These are phyloP conservation scores for Steatocranus sp. DNA, from an alignment of 2,797 vertebrate genomes.

Conservation along the genomic window DNA sequence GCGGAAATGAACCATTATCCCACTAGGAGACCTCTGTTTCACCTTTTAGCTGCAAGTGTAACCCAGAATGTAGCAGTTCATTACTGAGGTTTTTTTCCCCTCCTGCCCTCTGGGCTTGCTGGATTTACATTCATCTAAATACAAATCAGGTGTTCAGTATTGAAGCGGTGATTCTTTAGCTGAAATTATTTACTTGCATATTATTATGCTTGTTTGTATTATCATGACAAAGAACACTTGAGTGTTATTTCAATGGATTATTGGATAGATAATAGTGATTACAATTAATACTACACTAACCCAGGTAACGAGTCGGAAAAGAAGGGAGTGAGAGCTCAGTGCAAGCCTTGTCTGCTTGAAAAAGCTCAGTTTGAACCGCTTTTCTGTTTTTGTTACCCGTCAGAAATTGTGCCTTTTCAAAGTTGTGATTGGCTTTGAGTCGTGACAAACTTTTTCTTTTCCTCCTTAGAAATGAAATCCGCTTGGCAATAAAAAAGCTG, in stretches of 20 bases:
- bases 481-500: not conserved
- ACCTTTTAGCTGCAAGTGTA: constrained; percentile 52
- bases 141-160: constrained; percentile 48
- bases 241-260: constrained; percentile 22
- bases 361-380: not conserved
- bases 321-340: not conserved
- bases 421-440: not conserved
- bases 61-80: constrained; percentile 46
- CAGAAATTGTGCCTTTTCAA: constrained; percentile 15
- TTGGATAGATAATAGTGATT: constrained; percentile 2
- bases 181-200: constrained; percentile 33
- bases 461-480: not conserved
- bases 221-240: not conserved
- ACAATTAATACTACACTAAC: not conserved
- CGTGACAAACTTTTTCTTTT: not conserved
- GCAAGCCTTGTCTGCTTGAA: not conserved
- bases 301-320: not conserved
- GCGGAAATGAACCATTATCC: constrained; percentile 44
- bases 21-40: constrained; percentile 49
- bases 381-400: constrained; percentile 17
- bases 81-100: constrained; percentile 14
- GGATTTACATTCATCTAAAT: constrained; percentile 67
- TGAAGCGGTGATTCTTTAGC: constrained; percentile 29
- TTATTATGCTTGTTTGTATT: constrained; percentile 30
- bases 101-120: not conserved